Evolutionary conservation across 2,888 invertebrate species (phyloP).

Genomic region (Galerucella pusilla): DNA sequence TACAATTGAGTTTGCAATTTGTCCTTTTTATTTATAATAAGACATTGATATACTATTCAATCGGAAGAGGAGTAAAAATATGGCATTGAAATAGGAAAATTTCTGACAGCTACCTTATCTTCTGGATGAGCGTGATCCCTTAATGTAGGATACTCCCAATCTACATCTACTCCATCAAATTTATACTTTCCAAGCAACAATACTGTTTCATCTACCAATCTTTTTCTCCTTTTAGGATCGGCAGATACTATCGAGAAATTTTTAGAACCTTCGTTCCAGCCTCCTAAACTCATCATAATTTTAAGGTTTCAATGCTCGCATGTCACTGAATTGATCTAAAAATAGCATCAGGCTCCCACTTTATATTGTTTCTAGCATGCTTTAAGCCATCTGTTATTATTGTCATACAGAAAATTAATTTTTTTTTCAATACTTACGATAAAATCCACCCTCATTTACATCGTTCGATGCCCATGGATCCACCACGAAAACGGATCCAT

Average conservation of each 20-base stretch:
- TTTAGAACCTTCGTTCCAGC: conserved; percentile 71
- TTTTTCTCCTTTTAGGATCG: conserved; percentile 51
- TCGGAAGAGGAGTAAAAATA: no score
- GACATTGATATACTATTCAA: no score
- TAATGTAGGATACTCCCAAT: conserved; percentile 85
- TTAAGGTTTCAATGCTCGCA: conserved; percentile 67
- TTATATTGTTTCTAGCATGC: neutral
- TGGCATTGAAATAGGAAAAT: no score
- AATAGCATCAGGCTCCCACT: no score
- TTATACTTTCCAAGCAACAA: conserved; percentile 64
- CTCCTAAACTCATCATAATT: conserved; percentile 73
- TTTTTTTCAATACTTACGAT: conserved; percentile 5
- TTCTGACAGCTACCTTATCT: conserved; percentile 38
- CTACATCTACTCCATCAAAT: conserved; percentile 85
- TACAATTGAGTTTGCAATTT: neutral
- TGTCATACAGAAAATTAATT: neutral
- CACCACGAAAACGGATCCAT: conserved; percentile 38
- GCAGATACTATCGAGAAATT: conserved; percentile 65
- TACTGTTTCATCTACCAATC: conserved; percentile 33
- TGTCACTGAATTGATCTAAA: conserved; percentile 16
- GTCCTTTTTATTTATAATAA: no score
- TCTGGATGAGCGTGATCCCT: conserved; percentile 41
- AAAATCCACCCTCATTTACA: conserved; percentile 24
- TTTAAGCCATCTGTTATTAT: neutral
- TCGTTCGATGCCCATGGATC: conserved; percentile 42